Conservation (phyloP, 2,113 vertebrate species). For the Bubalus kerabau region DNA sequence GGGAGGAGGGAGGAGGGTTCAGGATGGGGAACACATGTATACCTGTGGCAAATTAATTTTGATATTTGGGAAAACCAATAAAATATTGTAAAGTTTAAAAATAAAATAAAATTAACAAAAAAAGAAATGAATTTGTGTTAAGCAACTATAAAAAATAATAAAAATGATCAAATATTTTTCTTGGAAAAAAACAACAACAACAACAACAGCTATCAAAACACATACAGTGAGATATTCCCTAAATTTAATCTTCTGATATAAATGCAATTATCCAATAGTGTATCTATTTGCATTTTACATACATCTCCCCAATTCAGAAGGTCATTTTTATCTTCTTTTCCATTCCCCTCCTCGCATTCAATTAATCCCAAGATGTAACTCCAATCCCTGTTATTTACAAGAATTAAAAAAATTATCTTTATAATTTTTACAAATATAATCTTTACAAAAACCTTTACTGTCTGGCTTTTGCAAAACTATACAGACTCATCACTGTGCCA, state of each 20-base stretch:
- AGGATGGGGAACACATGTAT: no score
- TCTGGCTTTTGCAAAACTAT: background rate
- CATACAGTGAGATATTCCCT: background rate
- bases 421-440: background rate
- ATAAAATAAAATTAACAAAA: no score
- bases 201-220: no score
- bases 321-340: background rate
- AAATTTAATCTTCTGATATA: background rate
- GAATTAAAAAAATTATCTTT: background rate
- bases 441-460: background rate
- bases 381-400: background rate
- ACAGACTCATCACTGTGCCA: no score
- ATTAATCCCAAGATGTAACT: background rate
- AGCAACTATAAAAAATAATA: no score
- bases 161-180: no score
- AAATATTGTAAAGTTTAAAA: no score
- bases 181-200: background rate
- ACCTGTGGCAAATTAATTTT: no score
- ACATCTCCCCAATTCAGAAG: background rate
- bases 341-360: background rate
- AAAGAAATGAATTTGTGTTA: no score
- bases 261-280: background rate
- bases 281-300: background rate
- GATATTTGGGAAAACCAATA: no score
- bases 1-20: no score